Evolutionary conservation across 2,888 invertebrate species (phyloP), one percentile per base, ranked within the genome.

Genomic region (Tetheella fluctuosa): DNA sequence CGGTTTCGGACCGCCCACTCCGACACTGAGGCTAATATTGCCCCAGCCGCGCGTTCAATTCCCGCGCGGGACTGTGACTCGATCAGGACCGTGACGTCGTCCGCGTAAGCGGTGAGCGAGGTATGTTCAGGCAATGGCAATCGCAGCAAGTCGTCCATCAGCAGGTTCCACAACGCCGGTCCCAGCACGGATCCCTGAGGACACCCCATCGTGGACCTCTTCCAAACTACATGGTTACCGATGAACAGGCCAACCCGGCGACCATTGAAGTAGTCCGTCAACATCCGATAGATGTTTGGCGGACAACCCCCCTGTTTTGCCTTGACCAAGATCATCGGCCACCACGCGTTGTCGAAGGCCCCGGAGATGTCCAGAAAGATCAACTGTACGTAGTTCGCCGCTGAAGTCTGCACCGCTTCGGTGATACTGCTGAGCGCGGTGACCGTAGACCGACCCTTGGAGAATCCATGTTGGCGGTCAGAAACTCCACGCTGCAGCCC

Each of bases 341-440:
- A 80, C 77, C 78, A 77, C 1, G 80, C 74, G 57, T 77, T 78
- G 42, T 82, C 71, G 15, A 77, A 78, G 3, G 78, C 79, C 0
- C 76, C 78, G 0, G 73, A 65, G 5, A 79, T 79, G 65, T 81
- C 77, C 13, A 79, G 17, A 12, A 76, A 67, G 0, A 78, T 61
- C 0, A 64, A 67, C 48, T 71, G 72, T 0, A 74, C 69, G 17
- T 81, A 81, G 2, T 17, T 60, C 0, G 20, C 37, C 0, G 15
- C 4, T 0, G 54, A 58, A 0, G 52, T 8, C 0, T 48, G 39
- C 12, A 66, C 10, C 0, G 77, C 8, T 0, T 30, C 5, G 20
- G 7, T 20, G 2, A 48, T 20, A 10, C 48, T n/a, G 0, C 59
- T 37, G 0, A 81, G 59, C 0, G 82, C 79, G 0, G 77, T 61